Evolutionary conservation across 2,888 invertebrate genomes (phyloP), one percentile per base, ranked within the genome.

Genomic region (Atrina japonica): DNA sequence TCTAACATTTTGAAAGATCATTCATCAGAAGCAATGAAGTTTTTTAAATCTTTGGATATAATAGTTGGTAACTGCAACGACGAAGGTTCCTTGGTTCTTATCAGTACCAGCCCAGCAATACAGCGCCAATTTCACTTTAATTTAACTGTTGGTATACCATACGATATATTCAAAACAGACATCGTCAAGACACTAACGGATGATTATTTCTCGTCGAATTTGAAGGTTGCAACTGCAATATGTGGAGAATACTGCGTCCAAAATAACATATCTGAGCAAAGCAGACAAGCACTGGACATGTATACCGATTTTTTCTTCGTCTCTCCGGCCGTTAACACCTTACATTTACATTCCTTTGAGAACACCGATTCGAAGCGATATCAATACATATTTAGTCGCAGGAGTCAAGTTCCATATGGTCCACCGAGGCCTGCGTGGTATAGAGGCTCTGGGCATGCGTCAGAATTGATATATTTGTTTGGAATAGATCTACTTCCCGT

Each of bases 251-350:
- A 69, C 41, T 52, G 53, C 29, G 63, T 50, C 18, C 16, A 53
- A 16, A 35, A 59, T 30, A 35, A 67, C 43, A 21, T 40, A 1
- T 59, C 23, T 35, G 58, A 63, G 47, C 61, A 64, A 56, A 49
- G 64, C 16, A 18, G 49, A 16, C 58, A 63, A 35, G 43, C 52
- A 14, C 7, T 65, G 16, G 21, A 64, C 16, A 61, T 72, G 64
- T 59, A 56, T 25, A 53, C 64, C 0, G 72, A 72, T 64, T 11
- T 64, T 7, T 59, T 59, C 35, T 72, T 72, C 49, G 52, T 67
- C 6, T 29, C 53, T 5, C 67, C 64, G 6, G 29, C 67, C n/a
- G 35, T 67, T 25, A 14, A 25, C 0, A 23, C 61, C 23, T 35
- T 67, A 23, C n/a, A 59, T 1, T 30, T 43, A 2, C 72, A 64